These are phyloP conservation scores for Amazonetta brasiliensis DNA, from an alignment of 2,797 vertebrate genomes.

Conservation along the genomic window DNA sequence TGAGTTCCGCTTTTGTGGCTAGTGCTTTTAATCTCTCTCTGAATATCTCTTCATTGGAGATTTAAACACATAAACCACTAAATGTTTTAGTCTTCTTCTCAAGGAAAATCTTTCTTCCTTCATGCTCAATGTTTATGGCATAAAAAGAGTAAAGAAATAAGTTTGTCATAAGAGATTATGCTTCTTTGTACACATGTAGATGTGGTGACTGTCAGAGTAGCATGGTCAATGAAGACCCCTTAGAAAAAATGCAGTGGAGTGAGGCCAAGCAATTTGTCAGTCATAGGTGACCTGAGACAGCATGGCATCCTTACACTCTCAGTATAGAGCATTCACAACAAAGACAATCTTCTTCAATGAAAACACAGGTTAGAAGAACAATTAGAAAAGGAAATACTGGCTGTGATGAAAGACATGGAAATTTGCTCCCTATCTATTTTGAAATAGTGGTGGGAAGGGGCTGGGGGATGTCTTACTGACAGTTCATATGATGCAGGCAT, in stretches of 20 bases:
- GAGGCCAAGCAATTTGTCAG: background rate
- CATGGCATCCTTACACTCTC: background rate
- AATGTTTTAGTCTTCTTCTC: background rate
- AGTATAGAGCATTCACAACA: background rate
- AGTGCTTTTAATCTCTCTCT: background rate
- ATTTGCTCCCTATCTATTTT: background rate
- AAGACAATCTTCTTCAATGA: background rate
- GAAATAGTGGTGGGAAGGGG: background rate
- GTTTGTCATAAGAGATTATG: background rate
- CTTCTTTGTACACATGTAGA: rapidly evolving
- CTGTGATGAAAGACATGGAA: background rate
- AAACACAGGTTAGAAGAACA: background rate
- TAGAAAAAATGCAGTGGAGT: background rate
- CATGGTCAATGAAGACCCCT: rapidly evolving
- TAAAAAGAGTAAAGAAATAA: background rate
- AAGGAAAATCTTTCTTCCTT: background rate
- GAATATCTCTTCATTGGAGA: background rate
- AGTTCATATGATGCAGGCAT: background rate
- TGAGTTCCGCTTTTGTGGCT: background rate
- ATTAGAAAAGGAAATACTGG: background rate
- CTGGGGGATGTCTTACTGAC: background rate
- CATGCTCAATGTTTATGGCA: rapidly evolving
- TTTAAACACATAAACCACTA: background rate
- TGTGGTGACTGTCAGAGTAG: background rate
- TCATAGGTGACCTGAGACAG: background rate